Conservation (phyloP, 2,888 invertebrate species). For the Acronicta leporina region DNA sequence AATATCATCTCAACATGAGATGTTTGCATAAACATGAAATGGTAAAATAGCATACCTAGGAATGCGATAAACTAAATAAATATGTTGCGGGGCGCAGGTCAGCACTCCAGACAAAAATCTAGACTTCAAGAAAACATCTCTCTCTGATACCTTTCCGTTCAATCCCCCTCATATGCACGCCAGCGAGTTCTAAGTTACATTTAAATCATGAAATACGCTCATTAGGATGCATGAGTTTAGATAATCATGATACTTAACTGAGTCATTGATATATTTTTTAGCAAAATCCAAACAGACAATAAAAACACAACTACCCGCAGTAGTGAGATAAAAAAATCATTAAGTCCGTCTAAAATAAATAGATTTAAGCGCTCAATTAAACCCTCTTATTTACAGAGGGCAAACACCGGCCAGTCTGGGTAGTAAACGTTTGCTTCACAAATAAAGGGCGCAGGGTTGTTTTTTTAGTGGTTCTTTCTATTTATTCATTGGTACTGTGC, state of each 20-base stretch:
- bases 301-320: background rate
- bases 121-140: too few species aligned
- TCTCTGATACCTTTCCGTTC: too few species aligned
- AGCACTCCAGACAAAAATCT: too few species aligned
- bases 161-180: too few species aligned
- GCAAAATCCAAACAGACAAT: background rate
- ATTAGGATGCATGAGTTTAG: too few species aligned
- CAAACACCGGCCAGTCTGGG: constrained; percentile 29
- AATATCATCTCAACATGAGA: too few species aligned
- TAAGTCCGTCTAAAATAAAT: constrained; percentile 16
- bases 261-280: background rate
- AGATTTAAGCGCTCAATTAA: constrained; percentile 38
- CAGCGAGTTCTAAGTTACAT: background rate
- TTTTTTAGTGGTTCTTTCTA: constrained; percentile 26
- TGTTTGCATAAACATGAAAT: too few species aligned
- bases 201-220: background rate
- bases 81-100: too few species aligned
- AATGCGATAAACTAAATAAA: too few species aligned
- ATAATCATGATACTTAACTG: too few species aligned
- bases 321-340: constrained; percentile 20
- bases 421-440: constrained; percentile 25
- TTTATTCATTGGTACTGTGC: constrained; percentile 16
- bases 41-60: too few species aligned
- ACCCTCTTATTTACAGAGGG: constrained; percentile 33
- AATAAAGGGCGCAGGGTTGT: constrained; percentile 31